Conservation (phyloP, 2,888 invertebrate genomes). For the Eupithecia dodoneata region DNA sequence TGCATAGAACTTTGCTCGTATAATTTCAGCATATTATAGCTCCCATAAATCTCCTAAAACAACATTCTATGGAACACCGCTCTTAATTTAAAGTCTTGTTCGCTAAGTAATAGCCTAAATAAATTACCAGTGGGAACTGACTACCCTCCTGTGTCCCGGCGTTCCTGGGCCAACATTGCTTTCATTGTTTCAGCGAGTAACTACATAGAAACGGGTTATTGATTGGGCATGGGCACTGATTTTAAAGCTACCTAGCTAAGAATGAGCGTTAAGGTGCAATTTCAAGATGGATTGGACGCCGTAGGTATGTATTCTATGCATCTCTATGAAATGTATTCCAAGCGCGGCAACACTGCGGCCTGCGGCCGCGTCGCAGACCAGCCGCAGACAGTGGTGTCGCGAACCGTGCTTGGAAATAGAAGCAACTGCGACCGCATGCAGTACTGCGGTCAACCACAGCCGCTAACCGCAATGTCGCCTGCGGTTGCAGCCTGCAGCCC, state of each 20-base stretch:
- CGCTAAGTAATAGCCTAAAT: conserved; percentile 39
- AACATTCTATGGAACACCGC: conserved; percentile 19
- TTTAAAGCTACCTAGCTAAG: neutral
- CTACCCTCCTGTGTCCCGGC: conserved; percentile 26
- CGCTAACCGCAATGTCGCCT: too few species aligned
- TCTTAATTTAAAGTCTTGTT: conserved; percentile 30
- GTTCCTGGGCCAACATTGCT: neutral
- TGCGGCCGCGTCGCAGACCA: too few species aligned
- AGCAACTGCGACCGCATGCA: too few species aligned
- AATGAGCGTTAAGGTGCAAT: neutral
- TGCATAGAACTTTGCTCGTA: neutral
- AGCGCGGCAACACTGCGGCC: too few species aligned
- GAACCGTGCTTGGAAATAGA: too few species aligned
- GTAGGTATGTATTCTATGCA: too few species aligned
- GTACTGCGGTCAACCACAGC: too few species aligned
- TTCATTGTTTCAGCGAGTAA: neutral
- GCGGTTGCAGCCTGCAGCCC: too few species aligned
- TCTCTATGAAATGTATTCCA: too few species aligned
- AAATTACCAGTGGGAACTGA: conserved; percentile 30
- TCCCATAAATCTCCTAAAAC: neutral
- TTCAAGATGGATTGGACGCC: too few species aligned
- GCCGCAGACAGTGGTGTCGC: too few species aligned
- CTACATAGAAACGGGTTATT: neutral
- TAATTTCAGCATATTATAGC: neutral
- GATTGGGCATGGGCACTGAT: neutral